phyloP scores from a whole-genome alignment of 2,888 invertebrate species.

The Ametastegia equiseti region DNA sequence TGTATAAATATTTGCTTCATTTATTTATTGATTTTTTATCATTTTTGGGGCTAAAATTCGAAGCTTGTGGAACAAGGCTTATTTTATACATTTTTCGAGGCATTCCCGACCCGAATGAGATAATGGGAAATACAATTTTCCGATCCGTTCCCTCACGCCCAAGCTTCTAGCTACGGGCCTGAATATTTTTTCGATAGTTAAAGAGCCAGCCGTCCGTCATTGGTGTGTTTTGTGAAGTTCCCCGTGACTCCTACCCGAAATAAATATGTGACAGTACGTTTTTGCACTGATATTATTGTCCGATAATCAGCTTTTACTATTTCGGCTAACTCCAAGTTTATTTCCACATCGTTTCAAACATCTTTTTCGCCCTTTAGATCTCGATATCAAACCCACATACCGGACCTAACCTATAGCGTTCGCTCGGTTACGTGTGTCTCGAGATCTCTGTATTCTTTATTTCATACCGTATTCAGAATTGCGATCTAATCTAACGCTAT shows the following conservation, averaged over 20 bases:
- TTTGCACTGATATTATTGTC: conserved; percentile 37
- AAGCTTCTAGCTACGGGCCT: conserved; percentile 17
- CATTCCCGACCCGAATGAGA: background rate
- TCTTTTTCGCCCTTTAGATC: background rate
- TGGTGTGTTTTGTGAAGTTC: conserved; percentile 60
- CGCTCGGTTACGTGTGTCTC: conserved; percentile 49
- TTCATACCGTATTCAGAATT: background rate
- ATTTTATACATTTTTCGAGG: background rate
- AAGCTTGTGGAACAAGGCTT: too few relatives aligned
- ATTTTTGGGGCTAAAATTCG: too few relatives aligned
- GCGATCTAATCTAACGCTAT: background rate
- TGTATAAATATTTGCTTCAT: background rate
- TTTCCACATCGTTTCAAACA: background rate
- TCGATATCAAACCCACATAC: conserved; percentile 4
- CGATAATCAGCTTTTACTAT: background rate
- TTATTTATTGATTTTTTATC: background rate
- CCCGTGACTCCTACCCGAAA: conserved; percentile 56
- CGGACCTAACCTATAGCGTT: conserved; percentile 51
- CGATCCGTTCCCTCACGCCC: background rate
- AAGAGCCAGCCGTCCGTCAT: conserved; percentile 33
- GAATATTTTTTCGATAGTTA: conserved; percentile 37
- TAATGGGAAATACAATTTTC: background rate
- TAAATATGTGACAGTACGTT: conserved; percentile 72
- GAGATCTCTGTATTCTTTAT: conserved; percentile 17
- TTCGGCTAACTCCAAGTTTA: conserved; percentile 4